Percentiles rank a stretch among this genome's conserved stretches.
These are phyloP conservation scores for Epinephelus lanceolatus DNA, from an alignment of 2,113 vertebrate genomes.

Conservation along the genomic window DNA sequence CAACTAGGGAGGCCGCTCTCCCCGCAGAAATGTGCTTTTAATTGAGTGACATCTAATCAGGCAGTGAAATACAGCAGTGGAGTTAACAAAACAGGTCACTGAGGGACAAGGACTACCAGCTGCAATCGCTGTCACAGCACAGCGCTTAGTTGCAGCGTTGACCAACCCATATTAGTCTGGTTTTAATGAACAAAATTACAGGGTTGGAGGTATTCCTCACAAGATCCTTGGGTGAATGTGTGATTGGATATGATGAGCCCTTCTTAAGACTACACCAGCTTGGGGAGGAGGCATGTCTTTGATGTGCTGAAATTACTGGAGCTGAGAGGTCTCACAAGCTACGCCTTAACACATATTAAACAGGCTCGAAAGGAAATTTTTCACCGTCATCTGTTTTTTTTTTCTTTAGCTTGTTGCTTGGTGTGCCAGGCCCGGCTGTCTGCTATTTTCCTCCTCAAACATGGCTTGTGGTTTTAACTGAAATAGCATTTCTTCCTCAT, in stretches of 20 bases:
- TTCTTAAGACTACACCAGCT: slow-evolving; percentile 75
- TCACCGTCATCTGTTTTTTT: slow-evolving; percentile 65
- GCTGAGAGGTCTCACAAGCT: slow-evolving; percentile 73
- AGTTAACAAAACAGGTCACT: slow-evolving; percentile 81
- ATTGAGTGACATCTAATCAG: slow-evolving; percentile 87
- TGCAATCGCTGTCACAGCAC: slow-evolving; percentile 38
- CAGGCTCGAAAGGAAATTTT: slow-evolving; percentile 72
- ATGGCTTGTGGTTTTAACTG: slow-evolving; percentile 62
- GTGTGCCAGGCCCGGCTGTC: slow-evolving; percentile 44
- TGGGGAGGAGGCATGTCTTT: slow-evolving; percentile 76
- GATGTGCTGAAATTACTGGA: slow-evolving; percentile 80
- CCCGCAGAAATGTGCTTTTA: slow-evolving; percentile 83
- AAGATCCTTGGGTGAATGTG: slow-evolving; percentile 70
- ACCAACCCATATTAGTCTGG: slow-evolving; percentile 44
- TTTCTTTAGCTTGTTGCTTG: slow-evolving; percentile 52
- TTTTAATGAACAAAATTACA: slow-evolving; percentile 72
- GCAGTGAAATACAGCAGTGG: slow-evolving; percentile 77
- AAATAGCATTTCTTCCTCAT: slow-evolving; percentile 67
- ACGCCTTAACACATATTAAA: slow-evolving; percentile 77
- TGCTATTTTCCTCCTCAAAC: slow-evolving; percentile 60
- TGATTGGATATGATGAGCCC: slow-evolving; percentile 79
- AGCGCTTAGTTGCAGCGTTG: slow-evolving; percentile 27
- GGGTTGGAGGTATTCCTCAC: slow-evolving; percentile 64
- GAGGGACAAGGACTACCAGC: slow-evolving; percentile 68
- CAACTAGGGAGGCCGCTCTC: slow-evolving; percentile 78